phyloP scores from a whole-genome alignment of 2,797 vertebrate species.

The Sebastes reedi region DNA sequence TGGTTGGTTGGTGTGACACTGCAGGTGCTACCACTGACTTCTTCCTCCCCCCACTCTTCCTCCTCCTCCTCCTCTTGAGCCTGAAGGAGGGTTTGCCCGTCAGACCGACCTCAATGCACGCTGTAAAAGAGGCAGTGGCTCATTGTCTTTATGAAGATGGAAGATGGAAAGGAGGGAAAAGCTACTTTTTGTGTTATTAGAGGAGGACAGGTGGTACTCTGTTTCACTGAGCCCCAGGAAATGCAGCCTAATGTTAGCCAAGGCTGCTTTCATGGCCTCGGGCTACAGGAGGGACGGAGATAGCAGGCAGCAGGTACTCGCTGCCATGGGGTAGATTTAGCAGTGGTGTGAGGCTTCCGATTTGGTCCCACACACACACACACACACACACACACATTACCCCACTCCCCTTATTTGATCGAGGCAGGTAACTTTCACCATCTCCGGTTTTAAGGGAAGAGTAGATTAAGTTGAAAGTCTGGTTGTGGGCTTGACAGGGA shows the following conservation, averaged over 20 bases:
- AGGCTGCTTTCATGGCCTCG: constrained; percentile 72
- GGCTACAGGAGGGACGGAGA: constrained; percentile 72
- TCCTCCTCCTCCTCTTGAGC: constrained; percentile 20
- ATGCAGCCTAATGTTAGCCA: constrained; percentile 71
- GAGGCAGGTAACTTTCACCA: constrained; percentile 51
- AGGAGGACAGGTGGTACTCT: constrained; percentile 74
- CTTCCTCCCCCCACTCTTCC: not conserved
- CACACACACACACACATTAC: constrained; percentile 1
- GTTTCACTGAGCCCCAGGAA: constrained; percentile 73
- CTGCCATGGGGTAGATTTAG: constrained; percentile 72
- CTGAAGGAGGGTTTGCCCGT: constrained; percentile 54
- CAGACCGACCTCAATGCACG: constrained; percentile 43
- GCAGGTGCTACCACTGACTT: constrained; percentile 54
- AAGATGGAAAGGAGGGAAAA: constrained; percentile 58
- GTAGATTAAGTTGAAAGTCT: constrained; percentile 59
- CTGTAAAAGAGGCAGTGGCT: constrained; percentile 47
- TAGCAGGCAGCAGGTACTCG: constrained; percentile 67
- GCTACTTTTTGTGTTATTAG: constrained; percentile 69
- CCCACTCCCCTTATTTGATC: constrained; percentile 46
- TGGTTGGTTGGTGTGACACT: constrained; percentile 44
- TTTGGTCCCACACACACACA: constrained; percentile 27
- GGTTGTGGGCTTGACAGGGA: constrained; percentile 46
- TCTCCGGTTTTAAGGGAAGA: constrained; percentile 32
- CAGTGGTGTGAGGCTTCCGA: constrained; percentile 59
- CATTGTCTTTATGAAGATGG: constrained; percentile 65